A percentile compares a stretch with the other conserved stretches of the same genome.
These are phyloP conservation scores for Vicugna pacos DNA, from an alignment of 2,113 vertebrate species.

Conservation along the genomic window DNA sequence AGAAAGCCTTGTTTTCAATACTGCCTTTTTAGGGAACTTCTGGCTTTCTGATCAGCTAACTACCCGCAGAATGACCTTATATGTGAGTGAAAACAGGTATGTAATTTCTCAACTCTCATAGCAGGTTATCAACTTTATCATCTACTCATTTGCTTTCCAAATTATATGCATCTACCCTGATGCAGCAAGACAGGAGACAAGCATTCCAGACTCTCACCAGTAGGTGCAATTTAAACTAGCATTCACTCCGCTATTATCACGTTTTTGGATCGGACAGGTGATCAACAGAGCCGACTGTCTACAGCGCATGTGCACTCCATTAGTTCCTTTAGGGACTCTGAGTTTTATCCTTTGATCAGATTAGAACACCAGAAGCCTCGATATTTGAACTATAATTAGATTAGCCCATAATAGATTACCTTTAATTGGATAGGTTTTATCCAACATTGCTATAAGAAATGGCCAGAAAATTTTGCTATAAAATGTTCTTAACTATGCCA, in stretches of 20 bases:
- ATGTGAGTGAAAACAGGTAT: neutral
- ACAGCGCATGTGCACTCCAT: neutral
- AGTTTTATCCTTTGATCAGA: neutral
- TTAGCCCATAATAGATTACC: neutral
- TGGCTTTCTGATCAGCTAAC: neutral
- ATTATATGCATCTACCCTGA: neutral
- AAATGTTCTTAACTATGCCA: neutral
- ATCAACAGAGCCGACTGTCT: neutral
- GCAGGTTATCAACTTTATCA: neutral
- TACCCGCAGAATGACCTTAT: neutral
- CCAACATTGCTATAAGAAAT: neutral
- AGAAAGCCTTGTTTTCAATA: neutral
- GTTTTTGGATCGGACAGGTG: neutral
- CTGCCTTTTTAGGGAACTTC: neutral
- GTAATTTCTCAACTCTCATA: neutral
- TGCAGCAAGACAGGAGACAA: neutral
- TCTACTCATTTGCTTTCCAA: neutral
- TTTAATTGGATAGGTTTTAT: neutral
- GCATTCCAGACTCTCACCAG: neutral
- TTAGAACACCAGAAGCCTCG: neutral
- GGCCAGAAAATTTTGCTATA: neutral
- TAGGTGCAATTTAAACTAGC: neutral
- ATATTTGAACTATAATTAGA: neutral
- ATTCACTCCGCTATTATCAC: neutral
- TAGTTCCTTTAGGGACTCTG: neutral